These are phyloP conservation scores for Pteropus alecto DNA, from an alignment of 2,113 vertebrate genomes.

Conservation along the genomic window DNA sequence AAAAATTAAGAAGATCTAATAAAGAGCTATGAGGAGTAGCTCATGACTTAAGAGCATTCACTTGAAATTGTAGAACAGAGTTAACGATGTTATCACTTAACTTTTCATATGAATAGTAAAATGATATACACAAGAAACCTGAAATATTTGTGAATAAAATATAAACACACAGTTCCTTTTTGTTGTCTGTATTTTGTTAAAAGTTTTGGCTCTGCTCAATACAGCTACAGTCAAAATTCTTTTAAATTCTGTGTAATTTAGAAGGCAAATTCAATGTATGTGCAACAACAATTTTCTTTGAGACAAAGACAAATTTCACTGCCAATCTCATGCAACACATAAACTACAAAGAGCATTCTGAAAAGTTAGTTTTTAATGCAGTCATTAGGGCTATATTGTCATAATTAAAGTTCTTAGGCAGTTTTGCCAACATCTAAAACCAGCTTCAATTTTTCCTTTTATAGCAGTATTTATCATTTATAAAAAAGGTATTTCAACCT, in stretches of 20 bases:
- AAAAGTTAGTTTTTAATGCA: background rate
- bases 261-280: background rate
- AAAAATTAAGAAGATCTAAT: background rate
- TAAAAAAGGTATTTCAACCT: background rate
- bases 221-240: background rate
- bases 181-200: background rate
- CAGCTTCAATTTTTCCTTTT: background rate
- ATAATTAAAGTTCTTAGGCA: background rate
- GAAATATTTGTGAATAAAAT: background rate
- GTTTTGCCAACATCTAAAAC: background rate
- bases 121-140: background rate
- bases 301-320: background rate
- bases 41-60: background rate
- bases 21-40: background rate
- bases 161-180: background rate
- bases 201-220: background rate
- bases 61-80: background rate
- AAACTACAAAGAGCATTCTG: background rate
- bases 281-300: background rate
- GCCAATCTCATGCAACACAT: background rate
- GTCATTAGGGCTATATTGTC: background rate
- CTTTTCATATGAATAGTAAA: background rate
- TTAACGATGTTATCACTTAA: background rate
- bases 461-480: background rate
- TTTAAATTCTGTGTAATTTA: background rate